These are phyloP conservation scores for Corythornis cristatus DNA, from an alignment of 2,113 vertebrate genomes.

Conservation along the genomic window DNA sequence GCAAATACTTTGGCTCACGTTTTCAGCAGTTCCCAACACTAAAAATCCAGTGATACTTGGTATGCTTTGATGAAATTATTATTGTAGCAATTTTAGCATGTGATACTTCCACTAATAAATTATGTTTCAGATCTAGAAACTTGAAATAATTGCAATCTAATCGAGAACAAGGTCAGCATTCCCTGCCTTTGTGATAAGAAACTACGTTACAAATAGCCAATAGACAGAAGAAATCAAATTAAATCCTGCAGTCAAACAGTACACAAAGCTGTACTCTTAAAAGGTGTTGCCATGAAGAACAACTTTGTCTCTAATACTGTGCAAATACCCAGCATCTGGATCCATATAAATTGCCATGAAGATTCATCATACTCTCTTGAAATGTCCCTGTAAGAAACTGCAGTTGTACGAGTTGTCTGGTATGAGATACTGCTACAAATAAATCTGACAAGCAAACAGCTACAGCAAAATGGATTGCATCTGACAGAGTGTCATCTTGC, in stretches of 20 bases:
- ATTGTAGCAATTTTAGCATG: background rate
- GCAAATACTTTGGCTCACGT: background rate
- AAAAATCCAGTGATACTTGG: background rate
- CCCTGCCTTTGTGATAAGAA: background rate
- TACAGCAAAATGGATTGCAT: background rate
- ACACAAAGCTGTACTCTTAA: background rate
- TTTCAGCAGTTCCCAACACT: background rate
- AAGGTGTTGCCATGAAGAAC: background rate
- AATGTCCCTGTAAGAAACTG: background rate
- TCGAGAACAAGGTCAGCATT: background rate
- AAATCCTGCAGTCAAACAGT: background rate
- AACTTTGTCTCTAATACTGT: background rate
- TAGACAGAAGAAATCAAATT: rapidly evolving
- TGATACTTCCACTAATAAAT: background rate
- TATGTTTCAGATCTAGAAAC: background rate
- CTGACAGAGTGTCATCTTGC: background rate
- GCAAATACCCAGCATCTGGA: background rate
- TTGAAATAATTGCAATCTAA: background rate
- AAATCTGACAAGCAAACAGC: conserved; percentile 37
- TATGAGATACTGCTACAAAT: conserved; percentile 24
- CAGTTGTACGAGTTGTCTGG: background rate
- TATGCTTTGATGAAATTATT: background rate
- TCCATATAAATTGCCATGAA: background rate
- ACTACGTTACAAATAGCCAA: background rate
- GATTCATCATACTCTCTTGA: conserved; percentile 16